phyloP scores from a whole-genome alignment of 1,140 invertebrate species.

The Tetramorium parvispinum region DNA sequence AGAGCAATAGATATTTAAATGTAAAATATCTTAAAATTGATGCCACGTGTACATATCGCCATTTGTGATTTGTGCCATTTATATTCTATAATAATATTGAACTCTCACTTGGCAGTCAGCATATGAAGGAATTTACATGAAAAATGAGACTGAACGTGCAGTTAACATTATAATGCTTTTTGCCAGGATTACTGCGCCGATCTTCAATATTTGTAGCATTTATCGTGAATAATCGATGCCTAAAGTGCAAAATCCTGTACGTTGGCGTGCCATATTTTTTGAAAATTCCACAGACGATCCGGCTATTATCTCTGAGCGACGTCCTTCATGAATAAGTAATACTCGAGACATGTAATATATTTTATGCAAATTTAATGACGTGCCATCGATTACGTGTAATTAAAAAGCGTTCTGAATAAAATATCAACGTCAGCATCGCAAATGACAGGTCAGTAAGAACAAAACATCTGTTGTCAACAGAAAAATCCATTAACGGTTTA shows the following conservation, averaged over 20 bases:
- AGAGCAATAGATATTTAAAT: neutral
- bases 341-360: neutral
- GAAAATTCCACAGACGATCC: neutral
- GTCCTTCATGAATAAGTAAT: conserved; percentile 35
- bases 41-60: neutral
- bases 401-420: neutral
- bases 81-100: neutral
- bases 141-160: neutral
- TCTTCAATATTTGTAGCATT: conserved; percentile 33
- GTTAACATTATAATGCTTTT: conserved; percentile 32
- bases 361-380: neutral
- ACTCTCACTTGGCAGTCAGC: neutral
- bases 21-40: neutral
- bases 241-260: conserved; percentile 46
- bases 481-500: neutral
- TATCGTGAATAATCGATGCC: conserved; percentile 30
- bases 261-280: conserved; percentile 28
- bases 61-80: neutral
- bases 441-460: neutral
- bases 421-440: neutral
- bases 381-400: neutral
- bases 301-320: conserved; percentile 11
- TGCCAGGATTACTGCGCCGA: neutral
- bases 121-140: neutral
- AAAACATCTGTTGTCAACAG: neutral